phyloP scores from a whole-genome alignment of 2,797 vertebrate genomes.

The Diglossa cyanea region DNA sequence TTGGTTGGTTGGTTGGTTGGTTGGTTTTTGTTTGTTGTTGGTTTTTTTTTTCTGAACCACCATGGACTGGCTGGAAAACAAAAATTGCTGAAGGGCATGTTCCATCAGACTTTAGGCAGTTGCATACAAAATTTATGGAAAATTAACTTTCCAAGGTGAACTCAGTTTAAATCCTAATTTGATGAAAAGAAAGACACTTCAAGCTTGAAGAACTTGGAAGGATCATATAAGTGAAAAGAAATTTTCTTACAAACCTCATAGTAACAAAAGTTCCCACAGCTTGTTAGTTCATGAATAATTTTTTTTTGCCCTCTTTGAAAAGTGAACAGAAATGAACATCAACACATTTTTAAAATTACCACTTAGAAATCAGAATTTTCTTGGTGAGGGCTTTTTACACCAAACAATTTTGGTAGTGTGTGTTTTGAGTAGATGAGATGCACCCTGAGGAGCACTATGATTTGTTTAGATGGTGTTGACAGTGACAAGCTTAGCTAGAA shows the following conservation, averaged over 20 bases:
- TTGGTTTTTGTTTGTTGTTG: neutral
- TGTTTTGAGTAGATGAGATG: neutral
- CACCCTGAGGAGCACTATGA: neutral
- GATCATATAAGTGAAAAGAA: neutral
- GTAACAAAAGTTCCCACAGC: neutral
- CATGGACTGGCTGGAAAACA: neutral
- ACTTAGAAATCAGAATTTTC: neutral
- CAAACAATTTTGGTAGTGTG: neutral
- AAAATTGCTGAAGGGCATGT: slow-evolving; percentile 17
- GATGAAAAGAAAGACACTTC: neutral
- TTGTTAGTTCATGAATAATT: neutral
- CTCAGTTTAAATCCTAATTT: slow-evolving; percentile 17
- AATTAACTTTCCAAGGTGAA: slow-evolving; percentile 12
- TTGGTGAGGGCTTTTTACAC: neutral
- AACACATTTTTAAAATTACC: neutral
- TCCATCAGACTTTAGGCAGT: neutral
- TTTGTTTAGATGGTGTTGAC: neutral
- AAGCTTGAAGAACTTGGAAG: neutral
- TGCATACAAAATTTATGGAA: slow-evolving; percentile 1
- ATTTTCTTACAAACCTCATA: neutral
- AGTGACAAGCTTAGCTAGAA: neutral
- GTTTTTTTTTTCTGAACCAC: neutral
- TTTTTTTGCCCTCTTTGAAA: neutral
- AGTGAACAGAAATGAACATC: neutral
- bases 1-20: neutral